A percentile compares a stretch with the other conserved stretches of the same genome.
Conservation (phyloP, 2,888 invertebrate genomes). For the Tyria jacobaeae region DNA sequence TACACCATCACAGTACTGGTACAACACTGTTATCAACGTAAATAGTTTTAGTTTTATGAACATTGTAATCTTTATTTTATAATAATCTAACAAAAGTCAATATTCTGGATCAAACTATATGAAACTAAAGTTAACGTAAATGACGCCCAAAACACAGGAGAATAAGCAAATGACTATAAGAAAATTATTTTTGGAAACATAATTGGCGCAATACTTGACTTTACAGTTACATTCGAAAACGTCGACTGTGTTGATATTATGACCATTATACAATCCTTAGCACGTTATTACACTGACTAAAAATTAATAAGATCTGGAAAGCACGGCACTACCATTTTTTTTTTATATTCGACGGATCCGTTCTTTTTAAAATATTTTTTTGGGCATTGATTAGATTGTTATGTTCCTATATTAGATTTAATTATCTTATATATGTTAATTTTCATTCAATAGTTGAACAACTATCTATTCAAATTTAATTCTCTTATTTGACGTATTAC, state of each 20-base stretch:
- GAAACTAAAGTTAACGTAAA: neutral
- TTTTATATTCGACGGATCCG: neutral
- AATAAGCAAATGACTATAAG: neutral
- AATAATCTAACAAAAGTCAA: neutral
- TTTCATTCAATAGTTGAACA: too few species aligned
- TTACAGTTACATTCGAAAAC: neutral
- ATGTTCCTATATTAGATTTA: too few species aligned
- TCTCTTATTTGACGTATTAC: too few species aligned
- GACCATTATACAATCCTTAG: neutral
- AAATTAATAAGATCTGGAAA: neutral
- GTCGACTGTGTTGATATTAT: neutral
- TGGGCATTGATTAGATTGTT: too few species aligned
- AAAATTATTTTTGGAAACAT: neutral
- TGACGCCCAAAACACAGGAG: neutral
- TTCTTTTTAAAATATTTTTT: too few species aligned
- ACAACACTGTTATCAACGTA: slow-evolving; percentile 3
- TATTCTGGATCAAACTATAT: neutral
- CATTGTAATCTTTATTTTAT: neutral
- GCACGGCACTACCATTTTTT: neutral
- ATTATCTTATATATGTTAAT: too few species aligned
- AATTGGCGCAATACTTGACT: neutral
- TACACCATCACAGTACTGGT: neutral
- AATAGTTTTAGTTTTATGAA: neutral
- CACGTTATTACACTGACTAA: neutral
- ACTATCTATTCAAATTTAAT: too few species aligned